phyloP scores from a whole-genome alignment of 2,113 vertebrate genomes.

The Calonectris borealis region DNA sequence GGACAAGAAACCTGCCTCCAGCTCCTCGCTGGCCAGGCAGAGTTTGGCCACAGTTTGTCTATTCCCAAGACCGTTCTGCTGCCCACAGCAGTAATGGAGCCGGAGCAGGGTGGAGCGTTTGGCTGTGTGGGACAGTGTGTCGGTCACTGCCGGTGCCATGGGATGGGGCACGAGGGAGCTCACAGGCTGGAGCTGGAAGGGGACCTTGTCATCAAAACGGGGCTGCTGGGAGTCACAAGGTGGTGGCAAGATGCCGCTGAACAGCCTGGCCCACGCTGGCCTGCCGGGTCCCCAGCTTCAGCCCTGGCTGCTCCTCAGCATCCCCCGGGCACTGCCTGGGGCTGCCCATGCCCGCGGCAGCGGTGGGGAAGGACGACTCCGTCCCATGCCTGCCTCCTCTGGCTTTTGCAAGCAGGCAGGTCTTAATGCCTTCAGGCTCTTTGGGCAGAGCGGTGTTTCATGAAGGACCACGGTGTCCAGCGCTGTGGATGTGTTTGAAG shows the following conservation, averaged over 20 bases:
- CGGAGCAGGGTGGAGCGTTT: not conserved
- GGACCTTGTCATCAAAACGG: not conserved
- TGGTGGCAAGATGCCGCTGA: not conserved
- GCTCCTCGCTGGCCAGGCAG: not conserved
- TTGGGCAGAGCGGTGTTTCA: not conserved
- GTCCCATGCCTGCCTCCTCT: not conserved
- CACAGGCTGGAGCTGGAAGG: not conserved
- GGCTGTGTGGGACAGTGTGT: not conserved
- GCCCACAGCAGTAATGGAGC: not conserved
- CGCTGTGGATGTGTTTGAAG: not conserved
- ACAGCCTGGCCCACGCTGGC: not conserved
- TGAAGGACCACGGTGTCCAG: not conserved
- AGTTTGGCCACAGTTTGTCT: not conserved
- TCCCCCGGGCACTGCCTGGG: not conserved
- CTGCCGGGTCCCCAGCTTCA: not conserved
- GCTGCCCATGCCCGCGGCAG: accelerated
- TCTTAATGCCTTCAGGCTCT: not conserved
- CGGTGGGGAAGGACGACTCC: not conserved
- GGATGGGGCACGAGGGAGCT: not conserved
- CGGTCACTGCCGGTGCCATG: accelerated
- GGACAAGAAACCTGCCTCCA: not conserved
- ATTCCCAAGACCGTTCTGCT: not conserved
- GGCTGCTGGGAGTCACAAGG: not conserved
- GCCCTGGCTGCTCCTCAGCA: not conserved
- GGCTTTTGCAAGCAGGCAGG: not conserved